phyloP scores from a whole-genome alignment of 2,797 vertebrate species.

The Coendou prehensilis region DNA sequence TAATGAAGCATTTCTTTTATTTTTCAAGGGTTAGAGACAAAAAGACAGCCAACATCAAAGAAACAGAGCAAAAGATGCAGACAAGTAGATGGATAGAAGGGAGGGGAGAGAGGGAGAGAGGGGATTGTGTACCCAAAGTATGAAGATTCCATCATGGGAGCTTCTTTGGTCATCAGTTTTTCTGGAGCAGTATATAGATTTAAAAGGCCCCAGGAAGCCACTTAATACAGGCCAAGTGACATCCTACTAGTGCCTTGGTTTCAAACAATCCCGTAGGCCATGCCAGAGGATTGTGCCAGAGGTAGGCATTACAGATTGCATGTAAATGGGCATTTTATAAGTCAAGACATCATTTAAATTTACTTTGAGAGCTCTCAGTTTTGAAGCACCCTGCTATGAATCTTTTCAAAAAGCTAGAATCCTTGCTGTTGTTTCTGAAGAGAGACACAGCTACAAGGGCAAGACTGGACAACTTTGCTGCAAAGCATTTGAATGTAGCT shows the following conservation, averaged over 20 bases:
- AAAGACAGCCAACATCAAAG: not conserved
- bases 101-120: no score
- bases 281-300: not conserved
- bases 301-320: not conserved
- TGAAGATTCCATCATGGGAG: not conserved
- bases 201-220: constrained; percentile 38
- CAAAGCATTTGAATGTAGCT: not conserved
- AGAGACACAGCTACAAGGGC: not conserved
- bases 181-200: not conserved
- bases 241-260: not conserved
- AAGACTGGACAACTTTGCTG: not conserved
- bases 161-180: not conserved
- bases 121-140: rapidly evolving
- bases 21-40: not conserved
- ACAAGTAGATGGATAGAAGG: not conserved
- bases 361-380: constrained; percentile 56
- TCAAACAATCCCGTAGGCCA: not conserved
- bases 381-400: constrained; percentile 32
- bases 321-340: constrained; percentile 59
- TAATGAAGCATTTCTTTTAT: not conserved
- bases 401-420: constrained; percentile 35
- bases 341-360: constrained; percentile 62
- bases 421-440: not conserved
- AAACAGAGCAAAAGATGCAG: not conserved
- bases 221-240: constrained; percentile 2